Percentiles rank a stretch among this genome's conserved stretches.
Evolutionary conservation across 1,140 invertebrate species (phyloP).

Genomic region (Paraescarpia echinospica): DNA sequence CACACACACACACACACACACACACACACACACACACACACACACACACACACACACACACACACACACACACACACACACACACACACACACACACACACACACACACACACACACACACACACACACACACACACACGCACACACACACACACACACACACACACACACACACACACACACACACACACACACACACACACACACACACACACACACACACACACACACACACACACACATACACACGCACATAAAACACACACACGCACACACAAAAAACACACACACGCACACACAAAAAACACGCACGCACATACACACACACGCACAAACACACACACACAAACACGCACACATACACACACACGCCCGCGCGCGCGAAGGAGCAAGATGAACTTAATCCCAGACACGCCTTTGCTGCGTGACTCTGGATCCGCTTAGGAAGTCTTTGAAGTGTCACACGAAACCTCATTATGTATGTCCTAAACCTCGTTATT

Average conservation of each 20-base stretch:
- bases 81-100: conserved; percentile 17
- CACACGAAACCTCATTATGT: neutral
- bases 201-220: conserved; percentile 18
- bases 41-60: neutral
- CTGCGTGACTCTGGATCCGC: neutral
- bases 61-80: conserved; percentile 7
- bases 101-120: conserved; percentile 16
- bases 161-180: conserved; percentile 19
- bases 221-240: conserved; percentile 18
- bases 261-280: neutral
- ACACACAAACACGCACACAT: conserved; percentile 11
- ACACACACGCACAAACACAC: conserved; percentile 14
- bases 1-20: too few species aligned
- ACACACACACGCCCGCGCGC: neutral
- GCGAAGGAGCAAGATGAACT: neutral
- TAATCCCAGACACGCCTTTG: neutral
- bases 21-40: neutral
- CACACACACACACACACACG: conserved; percentile 17
- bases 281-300: conserved; percentile 13
- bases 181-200: conserved; percentile 16
- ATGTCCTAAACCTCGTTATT: neutral
- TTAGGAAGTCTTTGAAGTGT: neutral
- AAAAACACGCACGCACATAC: conserved; percentile 1
- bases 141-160: conserved; percentile 19
- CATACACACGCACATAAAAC: conserved; percentile 12